Conservation (phyloP, 2,888 invertebrate genomes). For the Agrotis clavis region DNA sequence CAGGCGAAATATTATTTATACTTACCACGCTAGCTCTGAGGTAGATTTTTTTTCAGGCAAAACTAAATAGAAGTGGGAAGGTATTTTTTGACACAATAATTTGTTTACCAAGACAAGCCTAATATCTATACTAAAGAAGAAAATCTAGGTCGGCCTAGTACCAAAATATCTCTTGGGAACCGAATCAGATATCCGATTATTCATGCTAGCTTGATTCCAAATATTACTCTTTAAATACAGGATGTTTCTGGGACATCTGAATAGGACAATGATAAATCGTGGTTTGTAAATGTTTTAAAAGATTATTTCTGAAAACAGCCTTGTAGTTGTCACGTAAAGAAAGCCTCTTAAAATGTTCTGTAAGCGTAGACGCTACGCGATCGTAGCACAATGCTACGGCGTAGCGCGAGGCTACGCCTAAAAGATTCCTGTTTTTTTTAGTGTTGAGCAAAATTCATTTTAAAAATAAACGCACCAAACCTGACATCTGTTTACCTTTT, state of each 20-base stretch:
- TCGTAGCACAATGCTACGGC: slow-evolving; percentile 30
- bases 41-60: background rate
- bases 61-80: background rate
- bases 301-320: slow-evolving; percentile 14
- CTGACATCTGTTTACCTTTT: too few relatives aligned
- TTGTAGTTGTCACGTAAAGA: slow-evolving; percentile 1
- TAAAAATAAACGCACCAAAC: too few relatives aligned
- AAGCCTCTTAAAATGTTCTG: slow-evolving; percentile 16
- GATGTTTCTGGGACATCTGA: slow-evolving; percentile 12
- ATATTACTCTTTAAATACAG: slow-evolving; percentile 46
- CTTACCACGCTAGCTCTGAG: too few relatives aligned
- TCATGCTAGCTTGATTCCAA: slow-evolving; percentile 54
- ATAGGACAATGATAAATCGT: slow-evolving; percentile 20
- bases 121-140: slow-evolving; percentile 38
- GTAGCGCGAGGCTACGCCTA: slow-evolving; percentile 12
- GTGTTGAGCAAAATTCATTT: background rate
- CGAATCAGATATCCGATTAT: slow-evolving; percentile 43
- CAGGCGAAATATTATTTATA: background rate
- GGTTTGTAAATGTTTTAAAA: slow-evolving; percentile 30
- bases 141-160: slow-evolving; percentile 47
- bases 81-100: slow-evolving; percentile 20
- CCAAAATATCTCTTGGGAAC: slow-evolving; percentile 34
- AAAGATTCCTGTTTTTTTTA: background rate
- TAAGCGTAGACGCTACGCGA: background rate
- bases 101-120: slow-evolving; percentile 35